These are phyloP conservation scores for Heliconius hortense DNA, from an alignment of 2,888 invertebrate species.

Conservation along the genomic window DNA sequence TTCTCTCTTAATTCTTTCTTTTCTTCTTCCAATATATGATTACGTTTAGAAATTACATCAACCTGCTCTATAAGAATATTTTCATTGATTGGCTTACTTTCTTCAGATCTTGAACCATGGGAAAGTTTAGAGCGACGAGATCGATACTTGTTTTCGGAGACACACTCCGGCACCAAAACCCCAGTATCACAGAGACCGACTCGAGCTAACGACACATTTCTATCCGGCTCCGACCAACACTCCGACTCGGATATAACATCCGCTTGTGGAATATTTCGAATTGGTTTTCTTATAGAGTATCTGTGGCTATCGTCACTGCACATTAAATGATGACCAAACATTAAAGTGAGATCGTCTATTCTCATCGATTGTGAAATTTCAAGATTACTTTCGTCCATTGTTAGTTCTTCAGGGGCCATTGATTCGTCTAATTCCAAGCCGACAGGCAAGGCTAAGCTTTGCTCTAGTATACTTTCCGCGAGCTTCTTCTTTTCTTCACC, in stretches of 20 bases:
- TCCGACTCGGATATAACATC: slow-evolving; percentile 86
- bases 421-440: slow-evolving; percentile 75
- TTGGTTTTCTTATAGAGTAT: slow-evolving; percentile 51
- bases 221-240: slow-evolving; percentile 93
- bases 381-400: slow-evolving; percentile 72
- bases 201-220: slow-evolving; percentile 89
- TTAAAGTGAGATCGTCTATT: slow-evolving; percentile 73
- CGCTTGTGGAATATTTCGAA: slow-evolving; percentile 60
- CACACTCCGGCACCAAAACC: slow-evolving; percentile 55
- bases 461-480: slow-evolving; percentile 76
- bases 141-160: slow-evolving; percentile 63
- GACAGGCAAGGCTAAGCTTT: slow-evolving; percentile 75
- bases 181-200: slow-evolving; percentile 83
- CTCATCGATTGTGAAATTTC: slow-evolving; percentile 72
- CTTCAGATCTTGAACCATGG: slow-evolving; percentile 70
- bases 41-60: slow-evolving; percentile 64
- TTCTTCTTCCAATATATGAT: slow-evolving; percentile 61
- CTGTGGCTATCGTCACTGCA: slow-evolving; percentile 60
- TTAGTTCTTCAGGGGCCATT: slow-evolving; percentile 72
- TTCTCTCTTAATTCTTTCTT: slow-evolving; percentile 73
- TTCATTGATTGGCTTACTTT: slow-evolving; percentile 75
- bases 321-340: slow-evolving; percentile 74
- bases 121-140: slow-evolving; percentile 71
- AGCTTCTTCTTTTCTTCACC: slow-evolving; percentile 77
- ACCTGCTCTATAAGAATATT: slow-evolving; percentile 81